Conservation (phyloP, 2,797 vertebrate species). For the Pipistrellus pygmaeus region DNA sequence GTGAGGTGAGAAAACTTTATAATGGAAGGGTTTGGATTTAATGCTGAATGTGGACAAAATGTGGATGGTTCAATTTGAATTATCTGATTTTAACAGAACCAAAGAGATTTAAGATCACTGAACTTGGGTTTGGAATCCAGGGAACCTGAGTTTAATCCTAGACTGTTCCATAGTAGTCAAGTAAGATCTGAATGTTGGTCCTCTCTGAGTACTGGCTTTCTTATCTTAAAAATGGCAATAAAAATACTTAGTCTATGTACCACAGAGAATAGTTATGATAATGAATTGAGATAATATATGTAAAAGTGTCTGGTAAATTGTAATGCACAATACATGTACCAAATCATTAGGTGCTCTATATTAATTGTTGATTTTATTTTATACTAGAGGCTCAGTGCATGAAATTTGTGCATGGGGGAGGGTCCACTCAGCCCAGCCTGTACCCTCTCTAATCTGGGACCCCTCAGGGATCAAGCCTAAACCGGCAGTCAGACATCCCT, state of each 20-base stretch:
- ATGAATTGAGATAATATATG: not conserved
- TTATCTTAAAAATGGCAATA: constrained; percentile 28
- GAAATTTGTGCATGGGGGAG: too few species aligned
- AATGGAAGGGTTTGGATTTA: not conserved
- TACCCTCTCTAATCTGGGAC: too few species aligned
- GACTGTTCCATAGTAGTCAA: not conserved
- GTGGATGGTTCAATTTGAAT: not conserved
- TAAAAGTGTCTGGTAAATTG: not conserved
- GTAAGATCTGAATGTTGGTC: not conserved
- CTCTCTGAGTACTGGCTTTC: not conserved
- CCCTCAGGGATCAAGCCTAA: too few species aligned
- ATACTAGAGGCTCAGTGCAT: too few species aligned
- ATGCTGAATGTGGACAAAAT: not conserved
- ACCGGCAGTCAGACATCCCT: too few species aligned
- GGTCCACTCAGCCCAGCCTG: too few species aligned
- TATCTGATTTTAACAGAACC: not conserved
- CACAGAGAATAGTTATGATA: not conserved
- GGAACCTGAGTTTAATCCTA: not conserved
- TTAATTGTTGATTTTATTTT: constrained; percentile 58
- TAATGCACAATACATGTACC: not conserved
- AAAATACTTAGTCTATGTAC: not conserved
- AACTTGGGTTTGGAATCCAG: not conserved
- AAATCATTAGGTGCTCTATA: not conserved
- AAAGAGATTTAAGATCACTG: not conserved
- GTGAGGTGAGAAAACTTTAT: not conserved